Evolutionary conservation across 2,888 invertebrate species (phyloP).

Genomic region (Platycheirus albimanus): DNA sequence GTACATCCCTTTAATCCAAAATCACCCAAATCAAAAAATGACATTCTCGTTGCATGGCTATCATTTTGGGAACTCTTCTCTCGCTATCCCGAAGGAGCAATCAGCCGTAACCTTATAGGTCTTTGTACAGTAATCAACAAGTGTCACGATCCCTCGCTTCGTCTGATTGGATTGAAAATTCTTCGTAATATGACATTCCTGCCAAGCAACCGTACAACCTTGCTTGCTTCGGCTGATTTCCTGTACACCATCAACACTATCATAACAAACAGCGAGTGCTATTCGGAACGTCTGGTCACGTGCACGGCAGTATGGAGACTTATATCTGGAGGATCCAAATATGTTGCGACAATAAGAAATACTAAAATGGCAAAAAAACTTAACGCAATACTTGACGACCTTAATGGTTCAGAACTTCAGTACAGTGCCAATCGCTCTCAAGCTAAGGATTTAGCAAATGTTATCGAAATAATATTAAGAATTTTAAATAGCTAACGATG

Average conservation of each 20-base stretch:
- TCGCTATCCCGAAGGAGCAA: conserved; percentile 79
- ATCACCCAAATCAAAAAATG: conserved; percentile 76
- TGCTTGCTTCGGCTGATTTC: conserved; percentile 78
- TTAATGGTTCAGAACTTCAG: conserved; percentile 65
- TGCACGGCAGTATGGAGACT: conserved; percentile 80
- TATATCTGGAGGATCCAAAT: conserved; percentile 79
- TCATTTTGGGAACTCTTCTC: conserved; percentile 81
- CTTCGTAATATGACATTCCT: conserved; percentile 81
- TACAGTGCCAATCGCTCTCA: conserved; percentile 65
- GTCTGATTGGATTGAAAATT: conserved; percentile 78
- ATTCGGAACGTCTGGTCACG: conserved; percentile 79
- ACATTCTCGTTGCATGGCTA: conserved; percentile 78
- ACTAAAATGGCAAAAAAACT: conserved; percentile 78
- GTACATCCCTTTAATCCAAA: conserved; percentile 78
- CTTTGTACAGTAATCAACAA: conserved; percentile 77
- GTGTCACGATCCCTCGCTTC: conserved; percentile 69
- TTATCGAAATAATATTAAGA: conserved; percentile 76
- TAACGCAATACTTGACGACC: conserved; percentile 75
- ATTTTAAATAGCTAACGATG: conserved; percentile 76
- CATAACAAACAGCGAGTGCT: conserved; percentile 74
- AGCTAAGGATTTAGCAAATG: conserved; percentile 76
- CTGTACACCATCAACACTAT: conserved; percentile 76
- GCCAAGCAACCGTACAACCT: conserved; percentile 77
- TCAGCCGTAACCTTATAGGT: conserved; percentile 77
- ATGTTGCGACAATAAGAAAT: conserved; percentile 78